Base-by-base conservation (phyloP, 2,888 invertebrate species). In the Heliconius aoede region DNA sequence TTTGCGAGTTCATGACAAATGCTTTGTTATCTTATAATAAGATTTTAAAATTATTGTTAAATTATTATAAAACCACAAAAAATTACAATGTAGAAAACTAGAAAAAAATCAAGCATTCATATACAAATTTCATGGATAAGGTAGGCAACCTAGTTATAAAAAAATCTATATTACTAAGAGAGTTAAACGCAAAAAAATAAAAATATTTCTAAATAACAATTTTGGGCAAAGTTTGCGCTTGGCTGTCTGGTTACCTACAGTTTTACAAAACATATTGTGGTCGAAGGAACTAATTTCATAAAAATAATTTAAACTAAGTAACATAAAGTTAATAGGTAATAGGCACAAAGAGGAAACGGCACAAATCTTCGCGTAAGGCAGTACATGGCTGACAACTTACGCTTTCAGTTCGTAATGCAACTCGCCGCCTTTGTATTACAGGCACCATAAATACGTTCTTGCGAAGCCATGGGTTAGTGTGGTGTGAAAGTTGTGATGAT, bases 301-400 rank as follows among this genome's bases (percentile, higher is more conserved):
- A 46, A 46, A 30, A 13, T 55, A 55, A 46, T 69, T 30, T 8
- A 5, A 69, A 69, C 32, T 15, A n/a, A 32, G 32, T n/a, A 55
- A 55, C n/a, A 30, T 55, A 3, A 24, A 32, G 30, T 24, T 7
- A 69, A 51, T 7, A 69, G n/a, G 28, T 21, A 26, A 67, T n/a
- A n/a, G n/a, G 26, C 26, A 3, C 0, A 55, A 51, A 32, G 30
- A 55, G 32, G 69, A 69, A 69, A 69, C 55, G 32, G 55, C 55
- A 55, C 69, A 69, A 69, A 69, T 69, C 69, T 69, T 69, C 55
- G 55, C n/a, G 69, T 69, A 69, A 69, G 30, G 55, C 30, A 55
- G 69, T 69, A 69, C 55, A 55, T 51, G 69, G 69, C 69, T 69
- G 69, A 69, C 69, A 69, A 69, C 69, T 69, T 69, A 30, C 69